These are phyloP conservation scores for Hippocampus barbouri DNA, from an alignment of 2,113 vertebrate genomes.

Conservation along the genomic window DNA sequence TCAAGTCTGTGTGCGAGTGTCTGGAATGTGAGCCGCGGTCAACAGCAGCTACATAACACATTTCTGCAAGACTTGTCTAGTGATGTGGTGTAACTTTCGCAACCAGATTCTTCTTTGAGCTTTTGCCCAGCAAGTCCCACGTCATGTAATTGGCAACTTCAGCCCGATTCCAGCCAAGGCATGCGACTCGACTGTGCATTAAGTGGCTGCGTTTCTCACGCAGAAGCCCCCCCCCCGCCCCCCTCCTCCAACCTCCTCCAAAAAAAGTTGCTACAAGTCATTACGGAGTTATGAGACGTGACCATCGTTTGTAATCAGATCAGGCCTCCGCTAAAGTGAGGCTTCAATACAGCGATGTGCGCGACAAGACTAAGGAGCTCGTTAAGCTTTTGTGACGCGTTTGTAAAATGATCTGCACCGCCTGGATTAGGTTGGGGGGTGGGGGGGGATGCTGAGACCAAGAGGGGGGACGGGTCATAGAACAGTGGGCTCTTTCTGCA, in stretches of 20 bases:
- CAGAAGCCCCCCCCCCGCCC: neutral
- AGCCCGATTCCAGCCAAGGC: no score
- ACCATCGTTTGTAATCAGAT: constrained; percentile 40
- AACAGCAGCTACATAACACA: no score
- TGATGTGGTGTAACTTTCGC: no score
- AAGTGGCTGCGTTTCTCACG: neutral
- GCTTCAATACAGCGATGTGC: constrained; percentile 30
- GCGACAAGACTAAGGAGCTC: constrained; percentile 25
- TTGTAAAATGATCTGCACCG: constrained; percentile 55
- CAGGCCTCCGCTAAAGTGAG: constrained; percentile 17
- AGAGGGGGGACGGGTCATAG: constrained; percentile 18
- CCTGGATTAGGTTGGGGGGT: constrained; percentile 24
- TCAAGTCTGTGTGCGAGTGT: no score
- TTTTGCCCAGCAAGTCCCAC: no score
- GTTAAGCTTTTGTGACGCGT: constrained; percentile 30
- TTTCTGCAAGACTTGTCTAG: no score
- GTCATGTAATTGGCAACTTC: no score
- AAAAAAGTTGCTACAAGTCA: neutral
- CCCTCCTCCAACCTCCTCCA: no score
- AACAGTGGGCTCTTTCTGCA: constrained; percentile 58
- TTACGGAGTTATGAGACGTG: constrained; percentile 5
- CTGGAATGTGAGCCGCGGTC: no score
- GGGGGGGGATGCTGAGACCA: constrained; percentile 16
- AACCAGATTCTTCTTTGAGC: no score
- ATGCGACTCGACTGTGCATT: neutral